phyloP scores from a whole-genome alignment of 92 coral and sea anemone species.

The Pocillopora grandis region DNA sequence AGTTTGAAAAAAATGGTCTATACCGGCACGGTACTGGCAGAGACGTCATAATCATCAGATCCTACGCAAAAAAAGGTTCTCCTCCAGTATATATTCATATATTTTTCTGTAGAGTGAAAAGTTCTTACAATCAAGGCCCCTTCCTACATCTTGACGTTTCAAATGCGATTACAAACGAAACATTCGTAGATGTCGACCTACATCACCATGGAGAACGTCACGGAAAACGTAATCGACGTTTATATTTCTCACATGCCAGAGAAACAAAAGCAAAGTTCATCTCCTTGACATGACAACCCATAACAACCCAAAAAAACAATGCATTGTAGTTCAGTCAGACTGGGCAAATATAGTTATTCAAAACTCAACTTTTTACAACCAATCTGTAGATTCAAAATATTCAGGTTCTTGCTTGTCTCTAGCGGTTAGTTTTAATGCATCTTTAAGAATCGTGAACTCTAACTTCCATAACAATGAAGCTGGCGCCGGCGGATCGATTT shows the following conservation, averaged over 20 bases:
- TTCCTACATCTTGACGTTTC: conserved; percentile 10
- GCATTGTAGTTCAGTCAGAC: background rate
- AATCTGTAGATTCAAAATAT: background rate
- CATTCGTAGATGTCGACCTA: background rate
- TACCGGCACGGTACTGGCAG: background rate
- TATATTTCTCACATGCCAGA: conserved; percentile 7
- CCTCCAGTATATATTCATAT: background rate
- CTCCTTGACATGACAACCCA: background rate
- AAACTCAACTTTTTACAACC: background rate
- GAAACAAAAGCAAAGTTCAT: background rate
- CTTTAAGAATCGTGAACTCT: background rate
- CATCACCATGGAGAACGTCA: background rate
- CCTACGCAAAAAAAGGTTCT: background rate
- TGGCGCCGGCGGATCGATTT: conserved; percentile 9
- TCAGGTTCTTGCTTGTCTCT: conserved; percentile 4
- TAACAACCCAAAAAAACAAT: background rate
- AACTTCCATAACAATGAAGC: background rate
- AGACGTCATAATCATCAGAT: conserved; percentile 4
- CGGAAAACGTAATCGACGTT: background rate
- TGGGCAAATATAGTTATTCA: conserved; percentile 5
- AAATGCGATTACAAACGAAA: conserved; percentile 3
- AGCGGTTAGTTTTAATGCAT: background rate
- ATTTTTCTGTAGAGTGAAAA: background rate
- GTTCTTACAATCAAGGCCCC: conserved; percentile 1
- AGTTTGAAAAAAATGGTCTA: conserved; percentile 3